Percentiles rank a stretch among this genome's conserved stretches.
These are phyloP conservation scores for Trissolcus basalis DNA, from an alignment of 1,140 invertebrate species.

Conservation along the genomic window DNA sequence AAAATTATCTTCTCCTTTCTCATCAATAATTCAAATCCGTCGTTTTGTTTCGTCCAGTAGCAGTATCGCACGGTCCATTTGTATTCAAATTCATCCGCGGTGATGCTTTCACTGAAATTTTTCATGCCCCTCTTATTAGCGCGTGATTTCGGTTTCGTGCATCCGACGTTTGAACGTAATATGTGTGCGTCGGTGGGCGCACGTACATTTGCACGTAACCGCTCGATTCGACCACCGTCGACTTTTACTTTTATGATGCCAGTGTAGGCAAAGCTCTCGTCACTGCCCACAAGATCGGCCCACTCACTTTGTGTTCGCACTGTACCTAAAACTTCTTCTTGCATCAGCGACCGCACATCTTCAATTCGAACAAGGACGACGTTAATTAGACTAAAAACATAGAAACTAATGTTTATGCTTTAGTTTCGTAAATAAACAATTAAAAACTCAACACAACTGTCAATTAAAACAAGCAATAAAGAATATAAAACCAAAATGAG, in stretches of 20 bases:
- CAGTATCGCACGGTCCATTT: slow-evolving; percentile 16
- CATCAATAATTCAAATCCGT: slow-evolving; percentile 7
- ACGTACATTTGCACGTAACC: slow-evolving; percentile 46
- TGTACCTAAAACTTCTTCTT: slow-evolving; percentile 30
- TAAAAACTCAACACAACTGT: too few relatives aligned
- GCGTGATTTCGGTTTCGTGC: slow-evolving; percentile 28
- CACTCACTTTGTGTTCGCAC: slow-evolving; percentile 55
- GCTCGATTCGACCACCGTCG: slow-evolving; percentile 30
- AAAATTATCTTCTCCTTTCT: background rate
- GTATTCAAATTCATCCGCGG: slow-evolving; percentile 19
- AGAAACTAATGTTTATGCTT: too few relatives aligned
- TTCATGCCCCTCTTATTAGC: slow-evolving; percentile 18
- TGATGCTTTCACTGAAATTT: slow-evolving; percentile 23
- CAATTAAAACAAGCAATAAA: too few relatives aligned
- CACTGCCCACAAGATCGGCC: slow-evolving; percentile 62
- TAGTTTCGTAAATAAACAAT: too few relatives aligned
- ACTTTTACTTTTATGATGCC: slow-evolving; percentile 70
- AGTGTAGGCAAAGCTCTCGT: slow-evolving; percentile 63
- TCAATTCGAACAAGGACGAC: slow-evolving; percentile 12
- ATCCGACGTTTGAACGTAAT: background rate
- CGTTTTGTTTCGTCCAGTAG: background rate
- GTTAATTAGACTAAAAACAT: too few relatives aligned
- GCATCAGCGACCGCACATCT: slow-evolving; percentile 42
- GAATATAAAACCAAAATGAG: too few relatives aligned
- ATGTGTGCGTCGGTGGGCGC: slow-evolving; percentile 1